Evolutionary conservation across 2,797 vertebrate species (phyloP), one percentile per base, ranked within the genome.

Genomic region (Anguilla pacifica): DNA sequence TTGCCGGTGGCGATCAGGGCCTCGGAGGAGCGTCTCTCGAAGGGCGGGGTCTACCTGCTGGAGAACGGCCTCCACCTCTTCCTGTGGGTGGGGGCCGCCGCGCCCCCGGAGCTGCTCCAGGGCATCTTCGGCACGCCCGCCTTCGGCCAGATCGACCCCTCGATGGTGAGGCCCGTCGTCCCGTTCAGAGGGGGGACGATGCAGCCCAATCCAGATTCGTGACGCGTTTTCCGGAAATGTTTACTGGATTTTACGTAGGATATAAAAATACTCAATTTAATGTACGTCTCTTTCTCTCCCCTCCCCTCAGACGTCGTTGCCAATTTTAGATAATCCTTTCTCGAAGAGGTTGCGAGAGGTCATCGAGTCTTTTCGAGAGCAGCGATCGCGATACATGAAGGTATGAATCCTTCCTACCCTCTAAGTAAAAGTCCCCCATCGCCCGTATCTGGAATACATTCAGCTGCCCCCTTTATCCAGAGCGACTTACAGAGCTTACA

Each of bases 321-420:
- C 98, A 10, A 91, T 96, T 91, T 94, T 99, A 95, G 97, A 99
- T 92, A 99, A 99, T 93, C 97, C 98, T 0, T 97, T 98, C 92
- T 99, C 98, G 43, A 97, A 97, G 95, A 98, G 97, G 93, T 96
- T 99, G 87, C 90, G 96, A 92, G 96, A 97, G 90, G 95, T 99
- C 92, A 90, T 99, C 25, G 96, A 97, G 86, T 96, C 93, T 90
- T 97, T 98, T 95, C 96, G 98, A 92, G 94, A 95, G 17, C 97
- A 99, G 94, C 96, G 98, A 88, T 97, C 98, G 3, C 97, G 98
- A 93, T 98, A 98, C 94, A 99, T 99, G 98, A 99, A 99, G 98
- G 99, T 98, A 95, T 94, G 92, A 2, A 6, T 31, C 25, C 35
- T 4, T 57, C 28, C 51, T 31, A 9, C 11, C n/a, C 46, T 55